phyloP scores from a whole-genome alignment of 2,113 vertebrate genomes.

The Lophotis ruficrista region DNA sequence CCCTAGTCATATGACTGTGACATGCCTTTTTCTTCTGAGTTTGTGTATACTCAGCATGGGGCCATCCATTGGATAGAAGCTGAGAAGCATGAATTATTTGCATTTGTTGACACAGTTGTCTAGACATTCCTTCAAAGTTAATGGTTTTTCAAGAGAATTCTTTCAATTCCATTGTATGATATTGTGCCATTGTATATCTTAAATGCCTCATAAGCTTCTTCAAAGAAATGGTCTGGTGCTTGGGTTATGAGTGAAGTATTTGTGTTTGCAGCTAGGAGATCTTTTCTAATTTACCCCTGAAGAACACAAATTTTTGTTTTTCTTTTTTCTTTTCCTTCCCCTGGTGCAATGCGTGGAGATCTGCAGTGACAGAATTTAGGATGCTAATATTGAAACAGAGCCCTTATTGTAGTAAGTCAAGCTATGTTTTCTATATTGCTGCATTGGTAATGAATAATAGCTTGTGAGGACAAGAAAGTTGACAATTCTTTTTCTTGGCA shows the following conservation, averaged over 20 bases:
- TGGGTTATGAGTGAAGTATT: conserved; percentile 60
- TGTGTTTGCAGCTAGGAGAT: conserved; percentile 49
- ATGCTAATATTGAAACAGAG: conserved; percentile 29
- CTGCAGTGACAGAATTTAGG: conserved; percentile 19
- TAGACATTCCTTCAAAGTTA: conserved; percentile 78
- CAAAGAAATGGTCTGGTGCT: conserved; percentile 69
- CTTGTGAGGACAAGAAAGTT: neutral
- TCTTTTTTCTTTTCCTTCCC: neutral
- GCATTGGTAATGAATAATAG: neutral
- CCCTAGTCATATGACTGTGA: conserved; percentile 68
- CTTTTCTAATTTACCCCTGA: conserved; percentile 25
- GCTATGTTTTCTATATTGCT: neutral
- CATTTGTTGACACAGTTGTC: conserved; percentile 75
- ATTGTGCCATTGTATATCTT: conserved; percentile 65
- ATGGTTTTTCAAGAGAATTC: conserved; percentile 70
- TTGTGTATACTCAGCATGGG: conserved; percentile 77
- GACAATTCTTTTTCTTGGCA: neutral
- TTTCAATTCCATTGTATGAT: conserved; percentile 71
- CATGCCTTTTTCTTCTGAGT: conserved; percentile 74
- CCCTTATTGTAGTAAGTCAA: conserved; percentile 12
- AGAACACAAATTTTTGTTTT: neutral
- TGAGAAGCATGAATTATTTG: conserved; percentile 73
- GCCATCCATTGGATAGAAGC: conserved; percentile 68
- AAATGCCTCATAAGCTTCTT: conserved; percentile 73
- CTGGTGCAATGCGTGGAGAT: neutral